These are phyloP conservation scores for Vireo altiloquus DNA, from an alignment of 2,113 vertebrate species.

Conservation along the genomic window DNA sequence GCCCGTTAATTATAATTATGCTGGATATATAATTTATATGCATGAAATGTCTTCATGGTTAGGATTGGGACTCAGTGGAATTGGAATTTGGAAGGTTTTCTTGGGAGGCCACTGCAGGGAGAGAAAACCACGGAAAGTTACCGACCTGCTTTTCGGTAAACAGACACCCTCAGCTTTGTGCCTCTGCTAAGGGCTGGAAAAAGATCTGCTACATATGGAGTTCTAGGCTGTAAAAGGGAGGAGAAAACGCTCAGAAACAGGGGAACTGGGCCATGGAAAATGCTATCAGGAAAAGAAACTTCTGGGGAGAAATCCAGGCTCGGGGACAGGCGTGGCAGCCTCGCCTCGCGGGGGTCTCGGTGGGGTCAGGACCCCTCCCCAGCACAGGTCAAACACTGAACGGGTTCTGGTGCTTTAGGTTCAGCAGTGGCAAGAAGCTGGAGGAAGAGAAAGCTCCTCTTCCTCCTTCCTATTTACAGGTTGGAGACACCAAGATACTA, in stretches of 20 bases:
- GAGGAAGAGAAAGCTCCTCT: not conserved
- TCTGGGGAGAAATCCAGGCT: not conserved
- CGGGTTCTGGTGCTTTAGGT: not conserved
- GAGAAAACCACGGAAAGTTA: not conserved
- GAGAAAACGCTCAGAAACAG: not conserved
- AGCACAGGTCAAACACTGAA: not conserved
- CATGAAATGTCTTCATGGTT: constrained; percentile 49
- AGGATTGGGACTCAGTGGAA: not conserved
- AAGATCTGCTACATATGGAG: not conserved
- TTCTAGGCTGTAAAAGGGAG: not conserved
- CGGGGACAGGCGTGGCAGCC: accelerated
- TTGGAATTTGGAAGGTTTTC: constrained; percentile 22
- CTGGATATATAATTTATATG: constrained; percentile 53
- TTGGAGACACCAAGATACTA: constrained; percentile 28
- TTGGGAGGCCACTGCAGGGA: not conserved
- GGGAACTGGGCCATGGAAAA: not conserved
- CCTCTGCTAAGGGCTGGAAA: not conserved
- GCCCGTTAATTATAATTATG: constrained; percentile 45
- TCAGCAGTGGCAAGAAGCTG: constrained; percentile 41
- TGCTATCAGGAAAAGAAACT: not conserved
- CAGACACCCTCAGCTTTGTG: not conserved
- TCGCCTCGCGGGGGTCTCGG: not conserved
- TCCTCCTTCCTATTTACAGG: constrained; percentile 56
- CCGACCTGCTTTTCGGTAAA: not conserved
- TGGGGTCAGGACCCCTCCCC: not conserved